phyloP scores from a whole-genome alignment of 1,140 invertebrate species.

The Camponotus pennsylvanicus region DNA sequence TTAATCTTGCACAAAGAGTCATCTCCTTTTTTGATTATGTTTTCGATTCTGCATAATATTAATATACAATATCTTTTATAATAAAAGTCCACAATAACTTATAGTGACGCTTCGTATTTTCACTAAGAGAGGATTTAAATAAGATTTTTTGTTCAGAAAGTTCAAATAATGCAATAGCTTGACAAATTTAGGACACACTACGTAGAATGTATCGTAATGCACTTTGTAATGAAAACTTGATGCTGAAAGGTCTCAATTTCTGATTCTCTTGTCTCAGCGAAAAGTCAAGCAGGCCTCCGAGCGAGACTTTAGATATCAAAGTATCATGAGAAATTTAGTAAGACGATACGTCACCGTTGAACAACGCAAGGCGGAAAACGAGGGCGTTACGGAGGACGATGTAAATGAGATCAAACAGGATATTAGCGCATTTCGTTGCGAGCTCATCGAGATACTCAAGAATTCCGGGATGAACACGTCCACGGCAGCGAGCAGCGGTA shows the following conservation, averaged over 20 bases:
- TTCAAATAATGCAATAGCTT: neutral
- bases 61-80: no score
- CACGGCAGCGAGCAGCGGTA: slow-evolving; percentile 91
- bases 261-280: slow-evolving; percentile 87
- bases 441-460: slow-evolving; percentile 97
- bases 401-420: slow-evolving; percentile 99
- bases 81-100: neutral
- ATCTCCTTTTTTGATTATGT: no score
- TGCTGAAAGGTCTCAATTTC: slow-evolving; percentile 20
- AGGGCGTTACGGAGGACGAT: slow-evolving; percentile 99
- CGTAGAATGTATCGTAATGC: neutral
- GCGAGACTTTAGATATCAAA: slow-evolving; percentile 96
- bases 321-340: slow-evolving; percentile 98
- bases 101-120: slow-evolving; percentile 69
- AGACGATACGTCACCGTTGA: slow-evolving; percentile 98
- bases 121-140: neutral
- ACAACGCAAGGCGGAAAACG: slow-evolving; percentile 96
- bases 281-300: slow-evolving; percentile 96
- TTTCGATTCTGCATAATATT: no score
- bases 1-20: no score
- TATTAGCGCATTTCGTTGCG: slow-evolving; percentile 97
- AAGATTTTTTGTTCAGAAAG: neutral
- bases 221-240: slow-evolving; percentile 16
- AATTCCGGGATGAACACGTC: slow-evolving; percentile 97
- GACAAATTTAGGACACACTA: slow-evolving; percentile 4